phyloP scores from a whole-genome alignment of 2,888 invertebrate species.

The Tenodera sinensis region DNA sequence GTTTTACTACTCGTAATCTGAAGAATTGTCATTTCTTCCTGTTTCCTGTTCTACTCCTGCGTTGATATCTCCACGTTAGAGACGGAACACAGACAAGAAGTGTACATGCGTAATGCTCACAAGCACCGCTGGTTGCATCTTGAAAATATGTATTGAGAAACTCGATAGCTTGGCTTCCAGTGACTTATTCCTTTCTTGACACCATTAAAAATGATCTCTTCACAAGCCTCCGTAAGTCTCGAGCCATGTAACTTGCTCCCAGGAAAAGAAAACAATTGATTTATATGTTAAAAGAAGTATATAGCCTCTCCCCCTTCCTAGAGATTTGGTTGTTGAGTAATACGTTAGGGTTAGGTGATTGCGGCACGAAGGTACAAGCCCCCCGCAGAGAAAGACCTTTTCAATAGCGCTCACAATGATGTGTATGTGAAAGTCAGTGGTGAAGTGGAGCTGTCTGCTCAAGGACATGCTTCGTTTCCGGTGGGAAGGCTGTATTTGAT shows the following conservation, averaged over 20 bases:
- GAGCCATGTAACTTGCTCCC: not conserved
- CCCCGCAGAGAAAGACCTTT: not conserved
- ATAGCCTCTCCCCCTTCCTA: not conserved
- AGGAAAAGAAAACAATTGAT: not conserved
- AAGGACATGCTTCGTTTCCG: not conserved
- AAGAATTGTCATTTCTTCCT: too few relatives aligned
- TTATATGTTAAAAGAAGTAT: not conserved
- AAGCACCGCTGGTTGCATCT: not conserved
- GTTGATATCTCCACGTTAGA: too few relatives aligned
- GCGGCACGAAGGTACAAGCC: not conserved
- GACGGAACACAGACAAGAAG: not conserved
- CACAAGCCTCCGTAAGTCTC: not conserved
- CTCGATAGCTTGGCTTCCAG: not conserved
- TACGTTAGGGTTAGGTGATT: not conserved
- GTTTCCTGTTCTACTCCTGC: too few relatives aligned
- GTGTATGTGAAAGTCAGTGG: not conserved
- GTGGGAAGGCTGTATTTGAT: not conserved
- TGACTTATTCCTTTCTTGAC: not conserved
- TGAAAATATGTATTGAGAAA: not conserved
- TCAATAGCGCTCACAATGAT: not conserved
- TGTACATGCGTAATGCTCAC: not conserved
- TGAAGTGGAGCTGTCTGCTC: conserved; percentile 4
- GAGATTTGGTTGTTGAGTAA: not conserved
- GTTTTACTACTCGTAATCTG: too few relatives aligned
- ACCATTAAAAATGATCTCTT: not conserved